Conservation (phyloP, 2,888 invertebrate genomes). For the Metellina segmentata region DNA sequence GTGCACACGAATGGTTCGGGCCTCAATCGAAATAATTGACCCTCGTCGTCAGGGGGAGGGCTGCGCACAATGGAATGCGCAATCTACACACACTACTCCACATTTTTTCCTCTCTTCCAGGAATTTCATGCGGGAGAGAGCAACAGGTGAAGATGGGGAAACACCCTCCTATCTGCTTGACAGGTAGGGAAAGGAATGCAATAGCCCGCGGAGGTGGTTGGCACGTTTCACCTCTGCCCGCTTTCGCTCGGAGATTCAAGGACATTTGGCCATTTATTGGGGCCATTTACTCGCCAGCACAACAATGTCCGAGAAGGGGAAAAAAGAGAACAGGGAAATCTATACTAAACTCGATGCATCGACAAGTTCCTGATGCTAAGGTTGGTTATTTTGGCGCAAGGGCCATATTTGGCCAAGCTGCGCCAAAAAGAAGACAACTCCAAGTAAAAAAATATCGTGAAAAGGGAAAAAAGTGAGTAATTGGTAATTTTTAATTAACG, state of each 20-base stretch:
- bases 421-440: no score
- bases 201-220: constrained; percentile 34
- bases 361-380: no score
- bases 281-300: no score
- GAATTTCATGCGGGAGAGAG: constrained; percentile 1
- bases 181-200: constrained; percentile 61
- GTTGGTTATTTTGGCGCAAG: no score
- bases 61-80: neutral
- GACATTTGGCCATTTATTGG: no score
- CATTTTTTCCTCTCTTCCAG: neutral
- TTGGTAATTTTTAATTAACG: no score
- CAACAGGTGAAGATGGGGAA: constrained; percentile 47
- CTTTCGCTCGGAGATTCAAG: neutral
- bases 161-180: constrained; percentile 58
- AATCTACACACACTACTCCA: neutral
- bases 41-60: neutral
- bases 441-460: no score
- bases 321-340: no score
- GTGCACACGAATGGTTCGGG: neutral
- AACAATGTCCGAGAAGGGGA: no score
- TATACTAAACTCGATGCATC: no score
- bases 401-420: no score
- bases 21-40: constrained; percentile 5
- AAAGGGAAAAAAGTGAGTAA: no score
- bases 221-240: constrained; percentile 24